Evolutionary conservation across 2,113 vertebrate species (phyloP).

Genomic region (Turnix velox): DNA sequence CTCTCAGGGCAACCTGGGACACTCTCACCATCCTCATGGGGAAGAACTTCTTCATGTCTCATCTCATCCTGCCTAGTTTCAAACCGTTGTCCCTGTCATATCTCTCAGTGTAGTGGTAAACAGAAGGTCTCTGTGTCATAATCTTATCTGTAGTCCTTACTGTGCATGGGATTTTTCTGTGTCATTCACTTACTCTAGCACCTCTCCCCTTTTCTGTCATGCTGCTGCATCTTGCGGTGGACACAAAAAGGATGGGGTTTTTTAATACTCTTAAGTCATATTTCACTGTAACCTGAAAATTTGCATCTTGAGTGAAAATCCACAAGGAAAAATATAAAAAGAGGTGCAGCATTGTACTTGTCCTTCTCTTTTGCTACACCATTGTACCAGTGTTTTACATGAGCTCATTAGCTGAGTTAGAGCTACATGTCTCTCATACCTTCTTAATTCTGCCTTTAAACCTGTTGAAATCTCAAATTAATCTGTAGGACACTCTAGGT

Average conservation of each 20-base stretch:
- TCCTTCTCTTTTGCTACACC: not conserved
- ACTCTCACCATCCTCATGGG: too few species aligned
- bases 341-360: not conserved
- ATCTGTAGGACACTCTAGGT: not conserved
- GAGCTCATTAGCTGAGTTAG: not conserved
- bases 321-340: not conserved
- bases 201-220: not conserved
- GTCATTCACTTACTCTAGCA: fast-evolving
- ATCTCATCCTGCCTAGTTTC: too few species aligned
- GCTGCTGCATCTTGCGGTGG: not conserved
- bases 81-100: too few species aligned
- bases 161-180: not conserved
- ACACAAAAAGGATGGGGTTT: not conserved
- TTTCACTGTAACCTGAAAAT: not conserved
- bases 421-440: not conserved
- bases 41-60: too few species aligned
- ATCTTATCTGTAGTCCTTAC: not conserved
- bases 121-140: not conserved
- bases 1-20: too few species aligned
- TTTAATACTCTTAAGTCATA: fast-evolving
- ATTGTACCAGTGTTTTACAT: not conserved
- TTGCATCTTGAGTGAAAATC: not conserved
- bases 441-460: not conserved
- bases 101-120: too few species aligned
- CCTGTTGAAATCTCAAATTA: not conserved